These are phyloP conservation scores for Uropsilus gracilis DNA, from an alignment of 2,113 vertebrate genomes.

Conservation along the genomic window DNA sequence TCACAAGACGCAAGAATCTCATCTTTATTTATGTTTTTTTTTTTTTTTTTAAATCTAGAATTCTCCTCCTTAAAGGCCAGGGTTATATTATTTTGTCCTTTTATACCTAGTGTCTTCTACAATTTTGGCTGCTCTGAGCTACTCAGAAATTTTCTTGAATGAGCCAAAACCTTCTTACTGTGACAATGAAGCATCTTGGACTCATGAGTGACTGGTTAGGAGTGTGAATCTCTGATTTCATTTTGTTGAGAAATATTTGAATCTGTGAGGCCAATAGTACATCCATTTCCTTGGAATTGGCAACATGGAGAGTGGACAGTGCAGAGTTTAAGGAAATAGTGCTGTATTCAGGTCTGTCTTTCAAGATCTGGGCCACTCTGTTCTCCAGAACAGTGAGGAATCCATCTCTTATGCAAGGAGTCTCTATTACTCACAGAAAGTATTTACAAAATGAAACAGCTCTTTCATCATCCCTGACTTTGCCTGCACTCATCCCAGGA, in stretches of 20 bases:
- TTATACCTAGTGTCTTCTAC: background rate
- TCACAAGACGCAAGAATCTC: background rate
- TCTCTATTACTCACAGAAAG: background rate
- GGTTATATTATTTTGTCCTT: slow-evolving; percentile 1
- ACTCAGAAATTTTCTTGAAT: background rate
- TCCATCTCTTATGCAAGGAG: background rate
- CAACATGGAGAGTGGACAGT: background rate
- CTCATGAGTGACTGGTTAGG: background rate
- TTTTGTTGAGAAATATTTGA: background rate
- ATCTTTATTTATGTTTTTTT: slow-evolving; percentile 14
- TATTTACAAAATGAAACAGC: background rate
- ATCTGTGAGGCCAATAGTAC: background rate
- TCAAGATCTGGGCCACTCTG: background rate
- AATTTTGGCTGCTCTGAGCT: background rate
- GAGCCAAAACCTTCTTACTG: background rate
- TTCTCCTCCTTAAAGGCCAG: background rate
- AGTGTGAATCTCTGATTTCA: background rate
- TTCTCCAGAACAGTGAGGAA: background rate
- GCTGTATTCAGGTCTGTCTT: background rate
- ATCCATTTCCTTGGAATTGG: background rate
- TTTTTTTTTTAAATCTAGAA: too few relatives aligned
- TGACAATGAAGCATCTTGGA: background rate
- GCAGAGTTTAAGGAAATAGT: background rate
- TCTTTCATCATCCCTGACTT: background rate
- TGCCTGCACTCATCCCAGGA: background rate